Evolutionary conservation across 1,140 invertebrate species (phyloP), one percentile per base, ranked within the genome.

Genomic region (Hyposmocoma kahamanoa): DNA sequence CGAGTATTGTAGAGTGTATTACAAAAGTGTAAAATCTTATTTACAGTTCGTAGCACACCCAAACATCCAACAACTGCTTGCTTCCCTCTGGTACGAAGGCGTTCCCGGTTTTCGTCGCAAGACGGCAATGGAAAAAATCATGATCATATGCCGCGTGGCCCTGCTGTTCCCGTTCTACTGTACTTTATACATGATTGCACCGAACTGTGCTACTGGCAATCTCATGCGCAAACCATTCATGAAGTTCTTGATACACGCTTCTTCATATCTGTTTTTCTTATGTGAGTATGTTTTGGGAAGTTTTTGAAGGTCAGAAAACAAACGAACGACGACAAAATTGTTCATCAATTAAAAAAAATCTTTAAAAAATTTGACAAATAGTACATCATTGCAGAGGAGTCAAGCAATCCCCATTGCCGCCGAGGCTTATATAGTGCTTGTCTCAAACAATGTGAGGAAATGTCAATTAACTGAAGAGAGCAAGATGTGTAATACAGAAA

Each of bases 191-290:
- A 93, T 96, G 84, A 67, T 96, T 10, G 90, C 91, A 0, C 95
- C 95, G 0, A 90, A 92, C 53, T 93, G 92, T 41, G 83, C 88
- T 20, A 91, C 90, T 17, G 96, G 94, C 0, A 91, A 90, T 66
- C 86, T 95, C 2, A 92, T 97, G 89, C 89, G 94, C 54, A 94
- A 94, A 67, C 96, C 96, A 0, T 97, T 98, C 72, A 96, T 98
- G 91, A 98, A 98, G 81, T 98, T 98, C 78, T 89, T 98, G 50
- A 93, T 95, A 48, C 96, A 98, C 69, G 95, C 95, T 0, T 94
- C 95, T 0, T 96, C 95, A 11, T 98, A 98, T 80, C 87, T 97
- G 28, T 96, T 97, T 83, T 98, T 97, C 78, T 87, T 98, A 32
- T 86, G 95, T 96, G 74, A 91, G 91, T 90, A 59, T 36, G 47